Evolutionary conservation across 92 coral and sea anemone genomes (phyloP), one percentile per base, ranked within the genome.

Genomic region (Pocillopora grandis): DNA sequence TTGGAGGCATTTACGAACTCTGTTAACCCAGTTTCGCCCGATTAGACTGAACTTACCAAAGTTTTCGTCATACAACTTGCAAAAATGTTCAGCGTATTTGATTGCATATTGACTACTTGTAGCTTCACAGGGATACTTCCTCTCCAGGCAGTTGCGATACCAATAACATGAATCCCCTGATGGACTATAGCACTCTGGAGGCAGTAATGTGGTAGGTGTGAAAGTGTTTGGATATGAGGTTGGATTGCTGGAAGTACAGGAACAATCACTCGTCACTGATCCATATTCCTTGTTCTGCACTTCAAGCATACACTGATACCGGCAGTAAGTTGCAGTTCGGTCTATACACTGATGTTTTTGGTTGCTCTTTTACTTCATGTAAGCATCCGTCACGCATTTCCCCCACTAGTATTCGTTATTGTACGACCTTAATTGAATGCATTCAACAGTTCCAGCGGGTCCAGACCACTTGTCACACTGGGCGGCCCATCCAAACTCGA

Each of bases 271-370:
- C 5, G 81, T 58, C 19, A 93, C 89, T 13, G 71, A n/a, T 64
- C 97, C 97, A 31, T 17, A 9, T 0, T 64, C 66, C 61, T 72
- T 86, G 70, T 12, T 15, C 58, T 93, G 77, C n/a, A 84, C 94
- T 49, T 93, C 97, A 20, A 91, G 0, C 97, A 93, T 93, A 70
- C 97, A 93, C 76, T 91, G 92, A 84, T 88, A 93, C 82, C 77
- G 88, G 31, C 96, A 93, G 65, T 90, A 90, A 9, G 52, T 82
- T 20, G 81, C 70, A 2, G 33, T 13, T 10, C 74, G 85, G 68
- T 82, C 62, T 13, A 0, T 3, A 36, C 96, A 92, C 0, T 17
- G 9, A 62, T 93, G 91, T 42, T 27, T 60, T 35, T 81, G 77
- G 37, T 49, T 23, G 56, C 90, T 90, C 81, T 85, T 88, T 79